These are phyloP conservation scores for Girardinus metallicus DNA, from an alignment of 2,797 vertebrate genomes.

Conservation along the genomic window DNA sequence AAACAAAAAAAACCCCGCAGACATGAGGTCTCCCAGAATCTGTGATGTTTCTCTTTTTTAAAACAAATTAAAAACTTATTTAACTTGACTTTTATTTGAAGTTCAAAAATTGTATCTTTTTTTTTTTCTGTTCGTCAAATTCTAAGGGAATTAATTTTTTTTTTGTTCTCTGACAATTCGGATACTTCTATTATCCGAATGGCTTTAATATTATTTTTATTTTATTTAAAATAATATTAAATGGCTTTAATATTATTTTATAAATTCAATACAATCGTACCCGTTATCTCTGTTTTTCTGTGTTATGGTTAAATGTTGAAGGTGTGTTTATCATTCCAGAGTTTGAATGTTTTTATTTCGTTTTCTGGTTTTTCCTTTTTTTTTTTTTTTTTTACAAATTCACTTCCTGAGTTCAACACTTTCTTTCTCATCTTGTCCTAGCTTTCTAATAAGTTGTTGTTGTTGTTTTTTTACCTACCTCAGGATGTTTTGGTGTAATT, in stretches of 20 bases:
- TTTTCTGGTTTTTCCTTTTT: background rate
- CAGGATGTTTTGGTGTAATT: background rate
- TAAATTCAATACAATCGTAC: background rate
- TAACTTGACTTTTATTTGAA: background rate
- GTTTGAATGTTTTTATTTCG: background rate
- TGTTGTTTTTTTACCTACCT: background rate
- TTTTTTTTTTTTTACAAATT: background rate
- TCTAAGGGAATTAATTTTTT: background rate
- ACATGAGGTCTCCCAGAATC: background rate
- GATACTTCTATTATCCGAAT: background rate
- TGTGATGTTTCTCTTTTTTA: background rate
- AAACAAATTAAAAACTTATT: background rate
- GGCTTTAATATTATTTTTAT: background rate
- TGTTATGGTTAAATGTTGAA: background rate
- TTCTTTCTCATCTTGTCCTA: background rate
- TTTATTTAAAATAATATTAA: too few species aligned
- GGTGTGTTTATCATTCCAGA: background rate
- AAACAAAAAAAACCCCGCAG: conserved; percentile 13
- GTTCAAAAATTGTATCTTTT: background rate
- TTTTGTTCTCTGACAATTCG: background rate
- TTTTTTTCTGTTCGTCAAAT: background rate
- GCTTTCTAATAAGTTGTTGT: background rate
- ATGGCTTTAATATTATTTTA: background rate
- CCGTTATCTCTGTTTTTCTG: background rate
- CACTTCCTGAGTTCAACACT: background rate